phyloP scores from a whole-genome alignment of 2,888 invertebrate species.

The Lycophotia porphyrea region DNA sequence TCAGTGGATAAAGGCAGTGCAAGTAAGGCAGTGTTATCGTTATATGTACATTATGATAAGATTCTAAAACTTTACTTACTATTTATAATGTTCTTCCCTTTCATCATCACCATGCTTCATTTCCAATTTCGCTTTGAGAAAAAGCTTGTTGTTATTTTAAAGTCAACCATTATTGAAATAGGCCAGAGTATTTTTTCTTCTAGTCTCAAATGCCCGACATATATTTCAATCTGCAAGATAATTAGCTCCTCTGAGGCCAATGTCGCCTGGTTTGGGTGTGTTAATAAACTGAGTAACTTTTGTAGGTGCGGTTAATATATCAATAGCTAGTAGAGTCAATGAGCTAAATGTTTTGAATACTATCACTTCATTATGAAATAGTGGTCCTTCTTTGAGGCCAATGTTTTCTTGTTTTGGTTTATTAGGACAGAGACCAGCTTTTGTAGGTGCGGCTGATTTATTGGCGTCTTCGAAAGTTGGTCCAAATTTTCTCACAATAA shows the following conservation, averaged over 20 bases:
- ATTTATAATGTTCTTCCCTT: too few relatives aligned
- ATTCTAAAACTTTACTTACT: background rate
- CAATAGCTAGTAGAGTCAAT: slow-evolving; percentile 3
- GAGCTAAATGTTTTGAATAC: slow-evolving; percentile 26
- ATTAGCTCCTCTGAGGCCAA: slow-evolving; percentile 17
- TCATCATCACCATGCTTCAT: too few relatives aligned
- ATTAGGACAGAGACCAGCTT: slow-evolving; percentile 18
- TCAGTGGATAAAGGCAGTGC: too few relatives aligned
- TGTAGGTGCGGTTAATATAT: slow-evolving; percentile 25
- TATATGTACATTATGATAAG: too few relatives aligned
- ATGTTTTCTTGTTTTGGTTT: slow-evolving; percentile 25
- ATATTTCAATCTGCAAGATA: background rate
- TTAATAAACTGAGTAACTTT: slow-evolving; percentile 20
- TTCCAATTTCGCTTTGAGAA: background rate
- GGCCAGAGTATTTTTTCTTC: background rate
- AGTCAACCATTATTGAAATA: background rate
- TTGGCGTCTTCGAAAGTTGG: slow-evolving; percentile 11
- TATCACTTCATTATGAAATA: slow-evolving; percentile 27
- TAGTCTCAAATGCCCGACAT: background rate
- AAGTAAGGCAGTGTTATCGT: too few relatives aligned
- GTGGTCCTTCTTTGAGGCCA: slow-evolving; percentile 32
- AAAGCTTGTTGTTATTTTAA: background rate
- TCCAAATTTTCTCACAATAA: background rate
- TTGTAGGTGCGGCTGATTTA: slow-evolving; percentile 39
- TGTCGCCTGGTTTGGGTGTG: slow-evolving; percentile 1